phyloP scores from a whole-genome alignment of 2,113 vertebrate genomes.

The Puntigrus tetrazona region DNA sequence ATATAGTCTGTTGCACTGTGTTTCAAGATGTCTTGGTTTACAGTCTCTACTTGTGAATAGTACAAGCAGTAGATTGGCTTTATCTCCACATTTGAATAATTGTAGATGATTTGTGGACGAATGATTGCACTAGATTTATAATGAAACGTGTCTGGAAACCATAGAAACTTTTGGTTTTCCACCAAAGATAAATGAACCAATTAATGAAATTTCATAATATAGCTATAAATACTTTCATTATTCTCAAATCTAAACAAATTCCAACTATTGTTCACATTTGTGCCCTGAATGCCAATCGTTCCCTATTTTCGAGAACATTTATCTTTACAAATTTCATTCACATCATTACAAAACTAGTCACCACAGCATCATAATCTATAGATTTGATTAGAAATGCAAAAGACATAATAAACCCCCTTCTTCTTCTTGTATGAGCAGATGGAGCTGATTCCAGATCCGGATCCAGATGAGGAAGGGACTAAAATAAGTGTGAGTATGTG shows the following conservation, averaged over 20 bases:
- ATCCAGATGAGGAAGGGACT: slow-evolving; percentile 77
- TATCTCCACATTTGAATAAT: neutral
- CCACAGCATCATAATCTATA: too few relatives aligned
- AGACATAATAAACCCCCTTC: neutral
- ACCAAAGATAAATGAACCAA: too few relatives aligned
- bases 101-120: neutral
- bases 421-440: slow-evolving; percentile 61
- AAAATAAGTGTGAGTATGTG: slow-evolving; percentile 79
- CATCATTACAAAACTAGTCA: too few relatives aligned
- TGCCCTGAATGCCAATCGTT: neutral
- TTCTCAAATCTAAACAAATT: too few relatives aligned
- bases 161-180: neutral
- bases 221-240: too few relatives aligned
- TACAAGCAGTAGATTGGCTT: neutral
- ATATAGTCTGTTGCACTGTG: neutral
- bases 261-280: too few relatives aligned
- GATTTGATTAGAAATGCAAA: neutral
- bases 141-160: neutral
- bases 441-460: slow-evolving; percentile 72
- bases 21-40: neutral
- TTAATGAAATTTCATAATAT: too few relatives aligned
- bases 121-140: neutral
- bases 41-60: neutral
- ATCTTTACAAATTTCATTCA: too few relatives aligned
- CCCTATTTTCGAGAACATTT: too few relatives aligned